A percentile compares a stretch with the other conserved stretches of the same genome.
phyloP scores from a whole-genome alignment of 2,888 invertebrate genomes.

The Helleia helle region DNA sequence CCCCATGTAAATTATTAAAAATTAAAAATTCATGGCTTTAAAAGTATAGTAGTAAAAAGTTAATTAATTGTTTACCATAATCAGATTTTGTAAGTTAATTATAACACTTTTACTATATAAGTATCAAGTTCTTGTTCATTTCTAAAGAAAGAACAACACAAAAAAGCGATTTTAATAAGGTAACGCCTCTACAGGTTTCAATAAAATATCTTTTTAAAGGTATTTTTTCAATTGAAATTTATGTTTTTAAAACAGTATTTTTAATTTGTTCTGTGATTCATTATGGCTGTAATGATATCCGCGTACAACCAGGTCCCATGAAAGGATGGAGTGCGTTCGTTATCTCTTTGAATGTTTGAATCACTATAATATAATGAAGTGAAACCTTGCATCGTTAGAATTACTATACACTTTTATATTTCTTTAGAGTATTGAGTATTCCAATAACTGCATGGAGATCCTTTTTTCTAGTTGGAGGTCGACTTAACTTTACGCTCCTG shows the following conservation, averaged over 20 bases:
- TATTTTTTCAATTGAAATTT: slow-evolving; percentile 8
- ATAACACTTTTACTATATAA: too few relatives aligned
- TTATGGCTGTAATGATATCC: neutral
- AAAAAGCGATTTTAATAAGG: too few relatives aligned
- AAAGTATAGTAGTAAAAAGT: too few relatives aligned
- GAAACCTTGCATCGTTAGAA: slow-evolving; percentile 2
- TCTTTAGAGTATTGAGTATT: neutral
- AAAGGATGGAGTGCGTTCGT: slow-evolving; percentile 1
- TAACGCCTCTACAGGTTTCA: too few relatives aligned
- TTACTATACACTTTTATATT: neutral
- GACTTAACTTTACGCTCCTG: too few relatives aligned
- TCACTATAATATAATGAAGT: slow-evolving; percentile 4
- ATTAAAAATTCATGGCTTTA: too few relatives aligned
- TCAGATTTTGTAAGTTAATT: too few relatives aligned
- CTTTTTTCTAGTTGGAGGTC: neutral
- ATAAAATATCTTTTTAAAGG: neutral
- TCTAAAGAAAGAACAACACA: too few relatives aligned
- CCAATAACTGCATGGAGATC: too few relatives aligned
- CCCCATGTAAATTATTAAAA: too few relatives aligned
- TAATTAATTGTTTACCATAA: too few relatives aligned
- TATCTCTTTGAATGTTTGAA: slow-evolving; percentile 9
- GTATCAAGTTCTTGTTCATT: too few relatives aligned
- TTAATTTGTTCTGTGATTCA: neutral
- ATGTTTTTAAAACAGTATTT: neutral
- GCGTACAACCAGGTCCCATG: neutral